Evolutionary conservation across 2,888 invertebrate genomes (phyloP), one percentile per base, ranked within the genome.

Genomic region (Oasisia sp.): DNA sequence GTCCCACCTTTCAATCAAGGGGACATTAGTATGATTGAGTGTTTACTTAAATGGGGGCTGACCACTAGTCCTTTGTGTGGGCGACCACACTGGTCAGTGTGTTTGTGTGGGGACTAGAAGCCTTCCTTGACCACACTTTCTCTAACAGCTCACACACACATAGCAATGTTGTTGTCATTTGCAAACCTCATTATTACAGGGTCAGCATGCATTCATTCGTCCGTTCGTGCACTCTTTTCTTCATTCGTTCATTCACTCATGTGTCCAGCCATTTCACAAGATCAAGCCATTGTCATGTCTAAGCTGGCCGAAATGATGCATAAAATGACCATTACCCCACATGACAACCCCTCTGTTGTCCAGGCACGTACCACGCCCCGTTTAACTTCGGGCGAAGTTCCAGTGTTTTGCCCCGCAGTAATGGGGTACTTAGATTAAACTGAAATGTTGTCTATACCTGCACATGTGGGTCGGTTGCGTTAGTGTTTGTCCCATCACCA

Each of bases 101-200:
- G 74, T 74, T 27, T 74, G 74, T 74, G 74, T 74, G 27, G 19
- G 27, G 74, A 74, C 74, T 74, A 74, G 74, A 74, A 27, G 7
- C 19, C 27, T 74, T 74, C 27, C 74, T 74, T 74, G 74, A 74
- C 74, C 74, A 74, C 27, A 27, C 74, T 74, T 74, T 74, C 74
- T 74, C 74, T 19, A n/a, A 27, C 74, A 74, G 74, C 74, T 27
- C n/a, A 27, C 27, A 74, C n/a, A 27, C 74, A 50, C 50, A 50
- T 9, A 12, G 50, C 38, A 38, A 56, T 74, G 74, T 74, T 74
- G 74, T 74, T 74, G 74, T 74, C 74, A 74, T 74, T 74, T 74
- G 74, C 74, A 74, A 74, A 74, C 74, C 27, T 74, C 74, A n/a
- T 74, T 74, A 74, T 74, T 74, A 74, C 74, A 74, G 74, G 74